These are phyloP conservation scores for Benitochromis conjunctus DNA, from an alignment of 2,113 vertebrate genomes.

Conservation along the genomic window DNA sequence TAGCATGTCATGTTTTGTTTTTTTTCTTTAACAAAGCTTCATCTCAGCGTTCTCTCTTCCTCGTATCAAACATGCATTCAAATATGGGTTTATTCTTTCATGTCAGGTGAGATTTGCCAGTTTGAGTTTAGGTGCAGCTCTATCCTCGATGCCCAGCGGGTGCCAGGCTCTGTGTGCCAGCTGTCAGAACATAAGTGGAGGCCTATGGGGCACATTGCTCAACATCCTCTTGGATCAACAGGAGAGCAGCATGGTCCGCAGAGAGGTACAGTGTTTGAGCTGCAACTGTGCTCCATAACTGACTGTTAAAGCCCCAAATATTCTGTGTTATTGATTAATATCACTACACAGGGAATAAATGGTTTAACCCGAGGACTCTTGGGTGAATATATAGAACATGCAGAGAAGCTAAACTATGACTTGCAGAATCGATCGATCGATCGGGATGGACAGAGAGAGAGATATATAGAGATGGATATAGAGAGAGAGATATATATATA, in stretches of 20 bases:
- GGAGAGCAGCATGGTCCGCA: constrained; percentile 93
- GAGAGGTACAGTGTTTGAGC: constrained; percentile 78
- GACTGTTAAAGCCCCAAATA: neutral
- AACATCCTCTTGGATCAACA: constrained; percentile 91
- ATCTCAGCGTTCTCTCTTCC: neutral
- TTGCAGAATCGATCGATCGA: neutral
- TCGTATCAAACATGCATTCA: neutral
- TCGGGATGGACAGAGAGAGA: too few relatives aligned
- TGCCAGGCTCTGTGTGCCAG: constrained; percentile 85
- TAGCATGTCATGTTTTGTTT: neutral
- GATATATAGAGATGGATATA: too few relatives aligned
- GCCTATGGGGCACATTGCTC: constrained; percentile 91
- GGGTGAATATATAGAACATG: neutral
- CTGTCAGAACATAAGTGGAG: constrained; percentile 97
- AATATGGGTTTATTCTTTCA: neutral
- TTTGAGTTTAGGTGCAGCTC: constrained; percentile 85
- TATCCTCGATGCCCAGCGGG: constrained; percentile 83
- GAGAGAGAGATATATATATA: too few relatives aligned
- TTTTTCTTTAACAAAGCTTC: neutral
- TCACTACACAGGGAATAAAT: neutral
- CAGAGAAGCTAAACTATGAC: neutral
- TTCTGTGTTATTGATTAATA: neutral
- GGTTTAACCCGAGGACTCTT: neutral
- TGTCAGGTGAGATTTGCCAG: constrained; percentile 90
- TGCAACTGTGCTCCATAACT: neutral